Evolutionary conservation across 2,888 invertebrate species (phyloP).

Genomic region (Physocephala rufipes): DNA sequence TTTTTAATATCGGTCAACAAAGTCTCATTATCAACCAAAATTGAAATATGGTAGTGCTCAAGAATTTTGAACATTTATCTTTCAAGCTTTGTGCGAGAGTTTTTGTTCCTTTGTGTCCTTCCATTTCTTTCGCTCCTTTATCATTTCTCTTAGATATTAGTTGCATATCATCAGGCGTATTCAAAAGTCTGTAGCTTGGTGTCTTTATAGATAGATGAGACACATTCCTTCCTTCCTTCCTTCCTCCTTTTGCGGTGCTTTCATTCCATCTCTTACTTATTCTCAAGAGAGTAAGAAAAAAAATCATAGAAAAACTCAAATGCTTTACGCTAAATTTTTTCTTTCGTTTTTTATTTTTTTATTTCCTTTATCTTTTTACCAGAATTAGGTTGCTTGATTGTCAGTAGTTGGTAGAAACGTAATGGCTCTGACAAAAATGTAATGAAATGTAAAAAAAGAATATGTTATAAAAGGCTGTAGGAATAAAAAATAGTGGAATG

Average conservation of each 20-base stretch:
- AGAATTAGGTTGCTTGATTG: too few species aligned
- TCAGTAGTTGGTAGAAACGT: background rate
- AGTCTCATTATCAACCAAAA: slow-evolving; percentile 1
- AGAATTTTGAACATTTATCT: background rate
- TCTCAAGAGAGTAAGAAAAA: too few species aligned
- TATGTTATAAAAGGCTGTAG: background rate
- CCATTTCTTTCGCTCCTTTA: background rate
- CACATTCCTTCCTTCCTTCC: background rate
- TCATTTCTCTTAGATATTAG: background rate
- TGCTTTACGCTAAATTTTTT: background rate
- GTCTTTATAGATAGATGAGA: background rate
- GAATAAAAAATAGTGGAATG: background rate
- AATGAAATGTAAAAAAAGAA: background rate
- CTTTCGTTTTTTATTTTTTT: background rate
- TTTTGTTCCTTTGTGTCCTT: background rate
- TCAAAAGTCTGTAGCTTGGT: background rate
- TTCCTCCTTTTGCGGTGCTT: background rate
- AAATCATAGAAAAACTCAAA: too few species aligned
- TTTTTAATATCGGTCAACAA: slow-evolving; percentile 5
- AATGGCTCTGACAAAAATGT: background rate
- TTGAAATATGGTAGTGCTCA: background rate
- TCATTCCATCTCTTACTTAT: background rate
- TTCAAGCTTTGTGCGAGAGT: background rate
- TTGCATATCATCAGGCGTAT: background rate
- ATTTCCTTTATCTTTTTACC: too few species aligned